phyloP scores from a whole-genome alignment of 2,113 vertebrate genomes.

The Polyodon spathula region DNA sequence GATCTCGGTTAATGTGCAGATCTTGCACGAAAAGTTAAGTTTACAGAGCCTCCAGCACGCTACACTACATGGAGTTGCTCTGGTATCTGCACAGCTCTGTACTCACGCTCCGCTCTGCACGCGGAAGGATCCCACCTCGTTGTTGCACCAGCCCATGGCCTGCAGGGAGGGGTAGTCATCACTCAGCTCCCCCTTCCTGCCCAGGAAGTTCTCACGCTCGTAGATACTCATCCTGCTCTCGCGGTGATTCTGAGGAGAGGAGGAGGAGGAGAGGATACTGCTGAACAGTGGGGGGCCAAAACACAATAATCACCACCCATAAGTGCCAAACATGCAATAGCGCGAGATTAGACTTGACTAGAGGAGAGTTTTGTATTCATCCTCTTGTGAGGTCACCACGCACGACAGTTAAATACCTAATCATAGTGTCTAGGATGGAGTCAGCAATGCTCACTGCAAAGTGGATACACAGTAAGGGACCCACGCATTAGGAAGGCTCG shows the following conservation, averaged over 20 bases:
- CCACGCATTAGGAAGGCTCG: background rate
- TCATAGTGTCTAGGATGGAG: no score
- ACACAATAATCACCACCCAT: background rate
- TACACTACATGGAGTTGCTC: no score
- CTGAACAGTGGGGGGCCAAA: background rate
- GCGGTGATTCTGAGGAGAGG: slow-evolving; percentile 21
- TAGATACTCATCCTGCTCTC: slow-evolving; percentile 32
- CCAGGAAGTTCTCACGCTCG: slow-evolving; percentile 37
- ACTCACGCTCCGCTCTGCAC: slow-evolving; percentile 29
- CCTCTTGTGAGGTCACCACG: no score
- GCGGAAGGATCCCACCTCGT: slow-evolving; percentile 34
- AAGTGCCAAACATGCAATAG: background rate
- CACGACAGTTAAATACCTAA: no score
- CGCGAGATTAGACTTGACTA: no score
- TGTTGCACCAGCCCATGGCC: slow-evolving; percentile 37
- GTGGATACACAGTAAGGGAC: slow-evolving; percentile 11
- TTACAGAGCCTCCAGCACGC: no score
- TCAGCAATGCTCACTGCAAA: no score
- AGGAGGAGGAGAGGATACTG: background rate
- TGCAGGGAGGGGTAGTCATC: slow-evolving; percentile 38
- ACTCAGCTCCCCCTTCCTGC: slow-evolving; percentile 24
- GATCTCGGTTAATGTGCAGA: background rate
- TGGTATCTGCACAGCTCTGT: no score
- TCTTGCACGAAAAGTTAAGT: background rate
- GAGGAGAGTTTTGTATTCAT: no score